phyloP scores from a whole-genome alignment of 2,888 invertebrate species.

The Pomacea canaliculata region DNA sequence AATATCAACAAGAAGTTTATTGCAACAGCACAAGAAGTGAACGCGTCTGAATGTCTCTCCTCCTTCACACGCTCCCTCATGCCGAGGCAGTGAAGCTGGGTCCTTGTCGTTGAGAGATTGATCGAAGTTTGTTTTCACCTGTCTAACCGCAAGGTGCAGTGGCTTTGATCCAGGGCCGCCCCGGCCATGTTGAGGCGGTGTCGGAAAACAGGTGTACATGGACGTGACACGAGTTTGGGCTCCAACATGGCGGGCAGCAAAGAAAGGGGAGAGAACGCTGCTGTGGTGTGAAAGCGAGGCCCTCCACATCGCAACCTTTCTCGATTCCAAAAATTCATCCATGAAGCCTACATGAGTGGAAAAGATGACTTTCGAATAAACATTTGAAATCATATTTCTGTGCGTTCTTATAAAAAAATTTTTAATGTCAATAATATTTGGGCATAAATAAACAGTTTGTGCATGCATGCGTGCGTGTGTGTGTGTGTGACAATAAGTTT shows the following conservation, averaged over 20 bases:
- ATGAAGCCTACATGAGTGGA: too few species aligned
- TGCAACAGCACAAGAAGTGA: too few species aligned
- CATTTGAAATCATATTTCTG: too few species aligned
- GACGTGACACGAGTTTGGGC: conserved; percentile 12
- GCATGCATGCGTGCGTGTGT: neutral
- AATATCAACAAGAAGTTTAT: neutral
- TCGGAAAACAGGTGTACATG: conserved; percentile 3
- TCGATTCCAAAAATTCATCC: too few species aligned
- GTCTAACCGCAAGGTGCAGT: neutral
- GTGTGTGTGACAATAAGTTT: neutral
- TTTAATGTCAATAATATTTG: too few species aligned
- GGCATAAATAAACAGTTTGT: neutral
- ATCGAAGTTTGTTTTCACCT: neutral
- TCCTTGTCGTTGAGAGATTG: neutral
- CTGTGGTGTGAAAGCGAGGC: neutral
- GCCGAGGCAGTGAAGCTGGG: too few species aligned
- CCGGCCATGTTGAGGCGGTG: conserved; percentile 3
- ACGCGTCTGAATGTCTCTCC: too few species aligned
- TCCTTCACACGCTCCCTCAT: too few species aligned
- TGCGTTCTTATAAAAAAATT: too few species aligned
- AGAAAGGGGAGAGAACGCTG: neutral
- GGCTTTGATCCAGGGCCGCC: conserved; percentile 8
- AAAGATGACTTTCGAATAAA: too few species aligned
- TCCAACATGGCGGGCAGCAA: conserved; percentile 7
- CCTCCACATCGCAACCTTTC: too few species aligned